Conservation (phyloP, 2,113 vertebrate genomes). For the Grammomys surdaster region DNA sequence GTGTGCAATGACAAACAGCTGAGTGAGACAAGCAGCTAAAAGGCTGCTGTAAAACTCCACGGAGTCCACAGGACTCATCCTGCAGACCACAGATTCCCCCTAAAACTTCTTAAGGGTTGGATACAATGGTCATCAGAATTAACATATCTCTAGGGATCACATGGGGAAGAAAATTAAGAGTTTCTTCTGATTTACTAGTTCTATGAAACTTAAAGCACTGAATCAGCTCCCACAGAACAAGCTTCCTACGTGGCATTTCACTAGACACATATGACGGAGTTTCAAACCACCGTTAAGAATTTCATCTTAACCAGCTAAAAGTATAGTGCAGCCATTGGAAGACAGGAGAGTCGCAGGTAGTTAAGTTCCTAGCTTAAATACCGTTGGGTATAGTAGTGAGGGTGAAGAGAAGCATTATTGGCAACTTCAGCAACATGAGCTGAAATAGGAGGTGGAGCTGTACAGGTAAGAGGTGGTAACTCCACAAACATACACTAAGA, state of each 20-base stretch:
- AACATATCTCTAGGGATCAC: neutral
- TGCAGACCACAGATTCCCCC: neutral
- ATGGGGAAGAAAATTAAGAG: neutral
- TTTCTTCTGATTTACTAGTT: neutral
- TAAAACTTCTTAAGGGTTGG: neutral
- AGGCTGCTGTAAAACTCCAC: neutral
- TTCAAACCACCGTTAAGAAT: neutral
- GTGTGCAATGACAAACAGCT: neutral
- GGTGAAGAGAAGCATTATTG: too few relatives aligned
- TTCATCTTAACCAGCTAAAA: neutral
- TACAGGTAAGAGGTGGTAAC: neutral
- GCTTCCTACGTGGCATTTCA: neutral
- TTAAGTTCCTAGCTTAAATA: neutral
- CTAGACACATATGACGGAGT: neutral
- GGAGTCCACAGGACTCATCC: neutral
- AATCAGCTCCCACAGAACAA: neutral
- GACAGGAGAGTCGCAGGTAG: neutral
- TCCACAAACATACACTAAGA: neutral
- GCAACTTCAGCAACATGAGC: too few relatives aligned
- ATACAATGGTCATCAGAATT: neutral
- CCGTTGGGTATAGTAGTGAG: too few relatives aligned
- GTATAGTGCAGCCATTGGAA: neutral
- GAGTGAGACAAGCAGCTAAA: neutral
- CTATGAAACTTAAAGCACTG: neutral
- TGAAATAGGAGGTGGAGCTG: too few relatives aligned